A percentile compares a stretch with the other conserved stretches of the same genome.
Evolutionary conservation across 1,140 invertebrate species (phyloP).

Genomic region (Drosophila bocki): DNA sequence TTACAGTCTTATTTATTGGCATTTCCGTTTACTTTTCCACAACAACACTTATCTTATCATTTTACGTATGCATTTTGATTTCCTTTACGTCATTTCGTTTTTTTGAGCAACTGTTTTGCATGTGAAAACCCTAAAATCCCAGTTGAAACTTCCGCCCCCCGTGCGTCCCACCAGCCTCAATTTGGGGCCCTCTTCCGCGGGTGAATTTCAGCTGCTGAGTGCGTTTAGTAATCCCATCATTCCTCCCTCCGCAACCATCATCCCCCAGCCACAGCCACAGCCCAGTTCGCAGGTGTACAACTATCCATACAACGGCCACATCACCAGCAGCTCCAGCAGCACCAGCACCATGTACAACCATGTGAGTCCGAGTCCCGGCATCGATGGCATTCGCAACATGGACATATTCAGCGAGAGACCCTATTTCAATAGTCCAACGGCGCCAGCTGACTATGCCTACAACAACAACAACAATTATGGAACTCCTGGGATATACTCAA

Average conservation of each 20-base stretch:
- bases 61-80: constrained; percentile 69
- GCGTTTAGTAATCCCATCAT: constrained; percentile 70
- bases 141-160: constrained; percentile 54
- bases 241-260: constrained; percentile 25
- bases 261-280: constrained; percentile 62
- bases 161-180: constrained; percentile 67
- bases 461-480: constrained; percentile 39
- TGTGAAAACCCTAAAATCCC: constrained; percentile 36
- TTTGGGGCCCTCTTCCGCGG: constrained; percentile 26
- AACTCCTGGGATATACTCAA: constrained; percentile 52
- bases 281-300: constrained; percentile 36
- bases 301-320: constrained; percentile 45
- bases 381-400: constrained; percentile 75
- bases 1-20: constrained; percentile 57
- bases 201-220: constrained; percentile 63
- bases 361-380: constrained; percentile 54
- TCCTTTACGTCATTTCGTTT: constrained; percentile 35
- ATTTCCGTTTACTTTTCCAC: constrained; percentile 47
- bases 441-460: constrained; percentile 28
- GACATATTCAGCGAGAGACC: constrained; percentile 62
- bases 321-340: constrained; percentile 29
- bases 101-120: constrained; percentile 70
- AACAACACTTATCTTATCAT: constrained; percentile 51
- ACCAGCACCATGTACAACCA: constrained; percentile 30
- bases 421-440: constrained; percentile 60